These are phyloP conservation scores for Serripes groenlandicus DNA, from an alignment of 2,888 invertebrate species.

Conservation along the genomic window DNA sequence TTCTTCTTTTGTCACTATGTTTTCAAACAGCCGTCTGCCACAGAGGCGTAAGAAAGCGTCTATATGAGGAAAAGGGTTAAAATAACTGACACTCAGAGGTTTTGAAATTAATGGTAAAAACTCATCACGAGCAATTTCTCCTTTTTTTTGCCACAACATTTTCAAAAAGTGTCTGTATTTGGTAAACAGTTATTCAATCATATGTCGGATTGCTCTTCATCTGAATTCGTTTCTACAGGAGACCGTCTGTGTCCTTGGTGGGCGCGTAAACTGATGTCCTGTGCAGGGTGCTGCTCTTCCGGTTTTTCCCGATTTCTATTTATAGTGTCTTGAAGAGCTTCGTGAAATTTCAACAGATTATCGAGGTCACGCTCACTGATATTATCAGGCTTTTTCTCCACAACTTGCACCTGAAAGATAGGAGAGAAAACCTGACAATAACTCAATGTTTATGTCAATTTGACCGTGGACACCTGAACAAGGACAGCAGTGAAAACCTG, in stretches of 20 bases:
- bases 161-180: background rate
- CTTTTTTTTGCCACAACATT: background rate
- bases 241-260: background rate
- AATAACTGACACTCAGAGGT: too few relatives aligned
- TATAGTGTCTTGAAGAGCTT: conserved; percentile 65
- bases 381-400: conserved; percentile 61
- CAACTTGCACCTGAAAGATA: conserved; percentile 70
- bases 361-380: conserved; percentile 68
- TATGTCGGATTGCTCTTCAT: conserved; percentile 8
- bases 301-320: background rate
- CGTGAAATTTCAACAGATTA: conserved; percentile 71
- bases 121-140: background rate
- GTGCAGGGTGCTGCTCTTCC: background rate
- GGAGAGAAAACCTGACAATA: conserved; percentile 59
- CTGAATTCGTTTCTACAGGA: conserved; percentile 23
- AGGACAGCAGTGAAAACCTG: too few relatives aligned
- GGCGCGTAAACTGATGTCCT: conserved; percentile 7
- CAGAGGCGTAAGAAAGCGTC: too few relatives aligned
- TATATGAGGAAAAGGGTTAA: too few relatives aligned
- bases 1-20: too few relatives aligned
- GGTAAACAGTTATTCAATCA: background rate
- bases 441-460: background rate
- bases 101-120: background rate
- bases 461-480: too few relatives aligned
- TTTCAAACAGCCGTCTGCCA: too few relatives aligned